A percentile compares a stretch with the other conserved stretches of the same genome.
These are phyloP conservation scores for Monochamus alternatus DNA, from an alignment of 2,888 invertebrate genomes.

Conservation along the genomic window DNA sequence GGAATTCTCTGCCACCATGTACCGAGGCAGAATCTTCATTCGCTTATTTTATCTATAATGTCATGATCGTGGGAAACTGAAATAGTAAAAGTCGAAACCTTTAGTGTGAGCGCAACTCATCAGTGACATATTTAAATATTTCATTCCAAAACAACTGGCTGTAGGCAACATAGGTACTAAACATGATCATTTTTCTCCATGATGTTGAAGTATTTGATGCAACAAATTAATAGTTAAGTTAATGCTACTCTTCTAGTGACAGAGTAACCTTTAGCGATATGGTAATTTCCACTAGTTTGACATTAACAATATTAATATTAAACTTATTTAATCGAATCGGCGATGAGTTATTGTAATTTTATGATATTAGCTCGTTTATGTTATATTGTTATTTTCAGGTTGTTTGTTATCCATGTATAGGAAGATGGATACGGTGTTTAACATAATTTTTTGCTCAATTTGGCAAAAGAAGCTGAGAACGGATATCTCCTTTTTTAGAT, in stretches of 20 bases:
- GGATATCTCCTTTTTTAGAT: too few species aligned
- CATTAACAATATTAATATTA: conserved; percentile 19
- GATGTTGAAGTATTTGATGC: conserved; percentile 1
- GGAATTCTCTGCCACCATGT: not conserved
- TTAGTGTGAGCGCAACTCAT: not conserved
- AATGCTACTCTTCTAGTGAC: not conserved
- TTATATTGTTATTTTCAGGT: not conserved
- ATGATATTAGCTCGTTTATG: not conserved
- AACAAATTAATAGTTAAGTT: conserved; percentile 14
- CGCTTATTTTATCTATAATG: conserved; percentile 6
- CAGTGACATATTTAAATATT: conserved; percentile 10
- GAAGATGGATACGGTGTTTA: too few species aligned
- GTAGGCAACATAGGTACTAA: too few species aligned
- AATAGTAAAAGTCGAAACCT: conserved; percentile 16
- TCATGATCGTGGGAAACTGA: conserved; percentile 15
- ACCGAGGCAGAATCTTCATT: not conserved
- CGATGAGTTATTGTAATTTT: not conserved
- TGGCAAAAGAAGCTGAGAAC: too few species aligned
- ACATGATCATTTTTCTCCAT: not conserved
- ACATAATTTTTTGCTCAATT: too few species aligned
- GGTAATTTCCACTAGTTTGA: conserved; percentile 12
- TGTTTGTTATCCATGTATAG: too few species aligned
- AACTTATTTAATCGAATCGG: conserved; percentile 4
- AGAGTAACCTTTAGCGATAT: conserved; percentile 14
- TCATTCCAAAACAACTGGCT: not conserved